Conservation (phyloP, 1,140 invertebrate genomes). For the Cephus cinctus region DNA sequence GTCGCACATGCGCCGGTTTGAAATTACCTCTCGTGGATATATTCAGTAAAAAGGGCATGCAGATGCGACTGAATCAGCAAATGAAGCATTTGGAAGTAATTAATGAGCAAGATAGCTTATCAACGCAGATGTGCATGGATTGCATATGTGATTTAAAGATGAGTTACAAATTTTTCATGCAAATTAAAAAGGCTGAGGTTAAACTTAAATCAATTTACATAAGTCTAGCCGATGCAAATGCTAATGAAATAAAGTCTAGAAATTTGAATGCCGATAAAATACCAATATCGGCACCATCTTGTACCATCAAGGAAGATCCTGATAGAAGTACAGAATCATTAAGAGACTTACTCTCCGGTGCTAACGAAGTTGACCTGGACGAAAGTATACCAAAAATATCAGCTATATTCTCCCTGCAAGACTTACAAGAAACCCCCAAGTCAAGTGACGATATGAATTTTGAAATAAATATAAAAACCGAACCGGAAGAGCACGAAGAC, state of each 20-base stretch:
- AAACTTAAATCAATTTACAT: slow-evolving; percentile 44
- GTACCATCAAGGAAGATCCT: too few species aligned
- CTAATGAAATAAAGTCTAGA: too few species aligned
- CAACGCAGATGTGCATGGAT: slow-evolving; percentile 54
- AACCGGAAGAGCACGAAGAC: slow-evolving; percentile 20
- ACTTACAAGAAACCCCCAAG: too few species aligned
- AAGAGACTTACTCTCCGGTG: too few species aligned
- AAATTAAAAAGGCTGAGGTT: slow-evolving; percentile 52
- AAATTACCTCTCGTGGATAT: slow-evolving; percentile 51
- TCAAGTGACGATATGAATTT: too few species aligned
- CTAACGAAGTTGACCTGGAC: too few species aligned
- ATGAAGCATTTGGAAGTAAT: slow-evolving; percentile 50
- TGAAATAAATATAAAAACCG: too few species aligned
- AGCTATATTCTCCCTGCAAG: too few species aligned
- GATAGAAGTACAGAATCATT: too few species aligned
- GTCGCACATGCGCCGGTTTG: slow-evolving; percentile 48
- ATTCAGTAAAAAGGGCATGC: slow-evolving; percentile 48
- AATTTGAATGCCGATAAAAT: too few species aligned
- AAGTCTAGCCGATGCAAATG: slow-evolving; percentile 22
- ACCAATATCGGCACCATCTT: too few species aligned
- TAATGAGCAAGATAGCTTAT: slow-evolving; percentile 36
- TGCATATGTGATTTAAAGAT: slow-evolving; percentile 53
- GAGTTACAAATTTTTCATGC: slow-evolving; percentile 54
- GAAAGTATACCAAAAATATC: too few species aligned
- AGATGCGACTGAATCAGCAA: slow-evolving; percentile 49